Evolutionary conservation across 2,797 vertebrate genomes (phyloP).

Genomic region (Trachops cirrhosus): DNA sequence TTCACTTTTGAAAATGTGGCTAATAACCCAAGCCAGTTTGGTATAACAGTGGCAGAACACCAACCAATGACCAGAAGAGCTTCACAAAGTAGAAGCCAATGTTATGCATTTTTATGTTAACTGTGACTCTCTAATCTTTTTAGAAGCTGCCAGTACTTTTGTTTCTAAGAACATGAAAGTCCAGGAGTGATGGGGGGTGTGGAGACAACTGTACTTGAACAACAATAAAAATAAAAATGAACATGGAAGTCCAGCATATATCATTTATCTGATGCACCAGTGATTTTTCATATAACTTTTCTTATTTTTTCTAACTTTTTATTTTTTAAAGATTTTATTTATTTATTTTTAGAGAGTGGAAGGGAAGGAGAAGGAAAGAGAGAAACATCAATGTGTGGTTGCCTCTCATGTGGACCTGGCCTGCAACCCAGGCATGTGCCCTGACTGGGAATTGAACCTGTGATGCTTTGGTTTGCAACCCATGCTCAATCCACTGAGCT

Average conservation of each 20-base stretch:
- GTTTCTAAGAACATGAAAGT: constrained; percentile 37
- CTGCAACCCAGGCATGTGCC: no score
- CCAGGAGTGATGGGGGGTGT: not conserved
- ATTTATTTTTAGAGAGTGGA: no score
- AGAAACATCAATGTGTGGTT: no score
- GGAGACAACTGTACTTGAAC: no score
- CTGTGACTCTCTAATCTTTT: not conserved
- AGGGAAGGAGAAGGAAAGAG: no score
- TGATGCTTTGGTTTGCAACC: no score
- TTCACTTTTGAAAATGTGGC: not conserved
- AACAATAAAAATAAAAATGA: not conserved
- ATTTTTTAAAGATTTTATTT: no score
- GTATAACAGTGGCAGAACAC: not conserved
- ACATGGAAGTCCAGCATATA: not conserved
- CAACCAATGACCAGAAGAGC: not conserved
- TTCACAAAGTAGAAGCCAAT: not conserved
- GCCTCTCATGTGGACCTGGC: no score
- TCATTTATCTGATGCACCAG: constrained; percentile 18
- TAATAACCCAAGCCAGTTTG: constrained; percentile 6
- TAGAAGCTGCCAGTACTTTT: not conserved
- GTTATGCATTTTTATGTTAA: not conserved
- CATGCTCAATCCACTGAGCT: no score
- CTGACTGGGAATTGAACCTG: no score
- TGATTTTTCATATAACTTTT: not conserved
- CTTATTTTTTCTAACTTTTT: no score